Conservation (phyloP, 1,140 invertebrate species). For the Heliconius hewitsoni region DNA sequence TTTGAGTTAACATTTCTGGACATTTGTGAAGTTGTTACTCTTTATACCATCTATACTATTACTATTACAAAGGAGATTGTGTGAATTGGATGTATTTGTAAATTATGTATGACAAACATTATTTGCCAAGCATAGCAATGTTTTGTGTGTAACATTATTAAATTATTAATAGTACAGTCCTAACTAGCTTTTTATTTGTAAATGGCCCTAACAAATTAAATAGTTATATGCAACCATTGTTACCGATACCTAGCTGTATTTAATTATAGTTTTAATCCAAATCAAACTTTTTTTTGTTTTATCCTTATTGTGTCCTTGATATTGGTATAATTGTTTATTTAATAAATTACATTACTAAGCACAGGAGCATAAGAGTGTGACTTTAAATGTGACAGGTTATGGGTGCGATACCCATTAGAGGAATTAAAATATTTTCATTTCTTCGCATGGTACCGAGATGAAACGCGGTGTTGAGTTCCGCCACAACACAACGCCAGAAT, state of each 20-base stretch:
- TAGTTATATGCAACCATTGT: slow-evolving; percentile 42
- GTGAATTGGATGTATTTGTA: slow-evolving; percentile 54
- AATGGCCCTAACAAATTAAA: slow-evolving; percentile 38
- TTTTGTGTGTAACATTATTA: slow-evolving; percentile 71
- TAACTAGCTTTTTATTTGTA: slow-evolving; percentile 64
- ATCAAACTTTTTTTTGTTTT: slow-evolving; percentile 29
- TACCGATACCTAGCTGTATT: slow-evolving; percentile 50
- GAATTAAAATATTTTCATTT: too few species aligned
- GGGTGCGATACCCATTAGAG: too few species aligned
- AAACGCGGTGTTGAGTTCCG: too few species aligned
- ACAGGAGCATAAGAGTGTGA: too few species aligned
- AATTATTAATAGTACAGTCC: slow-evolving; percentile 69
- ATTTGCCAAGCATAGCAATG: slow-evolving; percentile 57
- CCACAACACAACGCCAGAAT: too few species aligned
- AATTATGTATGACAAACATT: slow-evolving; percentile 56
- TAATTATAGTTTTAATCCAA: slow-evolving; percentile 39
- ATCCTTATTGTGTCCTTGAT: neutral
- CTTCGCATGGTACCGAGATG: too few species aligned
- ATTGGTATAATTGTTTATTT: too few species aligned
- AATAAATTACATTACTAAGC: too few species aligned
- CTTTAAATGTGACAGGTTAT: too few species aligned
- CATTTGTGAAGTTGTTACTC: slow-evolving; percentile 44
- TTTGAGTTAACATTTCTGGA: slow-evolving; percentile 41
- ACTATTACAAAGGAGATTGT: slow-evolving; percentile 27
- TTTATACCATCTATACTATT: slow-evolving; percentile 43